Base-by-base conservation (phyloP, 2,888 invertebrate species). In the Celastrina argiolus region DNA sequence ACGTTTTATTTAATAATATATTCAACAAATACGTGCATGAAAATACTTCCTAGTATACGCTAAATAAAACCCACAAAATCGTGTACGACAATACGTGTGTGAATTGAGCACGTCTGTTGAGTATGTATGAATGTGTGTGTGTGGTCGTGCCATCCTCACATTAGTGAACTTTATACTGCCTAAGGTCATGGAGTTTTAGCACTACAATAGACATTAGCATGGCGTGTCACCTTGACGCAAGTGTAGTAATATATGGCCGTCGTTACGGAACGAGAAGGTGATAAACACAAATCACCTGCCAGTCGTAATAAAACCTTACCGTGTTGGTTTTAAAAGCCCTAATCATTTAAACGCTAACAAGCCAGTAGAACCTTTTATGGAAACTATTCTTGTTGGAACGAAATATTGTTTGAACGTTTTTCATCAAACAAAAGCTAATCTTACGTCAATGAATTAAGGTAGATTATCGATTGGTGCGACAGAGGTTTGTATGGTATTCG, bases 101-200 rank as follows among this genome's bases (percentile, higher is more conserved):
- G 1, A 39, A 7, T 42, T 66, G 22, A 61, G 65, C 66, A 64
- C 64, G 65, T 69, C 71, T 74, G 68, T 75, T 34, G 14, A 58
- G 12, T 66, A 16, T 64, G 16, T 42, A 10, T 63, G n/a, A 66
- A 16, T 64, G 64, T 67, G 66, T 66, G 64, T 69, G 72, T 74
- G 67, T 75, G 74, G 78, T 83, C 82, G 80, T 82, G 80, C 78
- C 81, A 81, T 81, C 78, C 85, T 82, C 81, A 83, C 80, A 74
- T 83, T 77, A 81, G 78, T 88, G 89, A 89, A 90, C 89, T 91
- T 86, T 88, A 88, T 85, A 83, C 87, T 75, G 74, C 74, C 76
- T 89, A 87, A 90, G 90, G 90, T 91, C 88, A 88, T 81, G 85
- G 84, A 79, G 88, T 82, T 85, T 88, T 88, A 89, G 85, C 85